Conservation (phyloP, 2,797 vertebrate species). For the Sebastes matsubarae region DNA sequence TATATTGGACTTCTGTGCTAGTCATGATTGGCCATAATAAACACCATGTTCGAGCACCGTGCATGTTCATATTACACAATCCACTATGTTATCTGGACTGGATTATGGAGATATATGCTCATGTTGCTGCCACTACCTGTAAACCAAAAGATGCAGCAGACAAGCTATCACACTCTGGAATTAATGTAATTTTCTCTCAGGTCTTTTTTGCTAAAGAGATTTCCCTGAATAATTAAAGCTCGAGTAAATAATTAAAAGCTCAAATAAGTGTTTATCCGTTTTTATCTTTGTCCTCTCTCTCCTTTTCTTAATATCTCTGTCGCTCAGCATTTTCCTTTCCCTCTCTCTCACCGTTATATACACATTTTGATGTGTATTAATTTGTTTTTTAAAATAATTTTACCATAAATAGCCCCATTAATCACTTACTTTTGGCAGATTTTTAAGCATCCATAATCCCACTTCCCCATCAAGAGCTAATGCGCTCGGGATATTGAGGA, state of each 20-base stretch:
- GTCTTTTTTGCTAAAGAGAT: not conserved
- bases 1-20: too few species aligned
- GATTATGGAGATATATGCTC: not conserved
- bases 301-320: not conserved
- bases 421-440: conserved; percentile 27
- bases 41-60: too few species aligned
- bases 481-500: not conserved
- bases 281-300: not conserved
- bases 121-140: rapidly evolving
- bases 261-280: not conserved
- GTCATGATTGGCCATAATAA: too few species aligned
- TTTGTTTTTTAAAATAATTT: not conserved
- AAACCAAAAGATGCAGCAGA: not conserved
- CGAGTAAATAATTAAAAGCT: not conserved
- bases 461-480: conserved; percentile 12
- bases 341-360: not conserved
- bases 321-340: not conserved
- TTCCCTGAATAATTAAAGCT: not conserved
- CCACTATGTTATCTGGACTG: not conserved
- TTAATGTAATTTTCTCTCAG: not conserved
- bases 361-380: not conserved
- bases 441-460: conserved; percentile 18
- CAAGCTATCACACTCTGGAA: not conserved
- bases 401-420: conserved; percentile 11
- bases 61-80: not conserved